Evolutionary conservation across 2,113 vertebrate genomes (phyloP), one percentile per base, ranked within the genome.

Genomic region (Coptodon rendalli): DNA sequence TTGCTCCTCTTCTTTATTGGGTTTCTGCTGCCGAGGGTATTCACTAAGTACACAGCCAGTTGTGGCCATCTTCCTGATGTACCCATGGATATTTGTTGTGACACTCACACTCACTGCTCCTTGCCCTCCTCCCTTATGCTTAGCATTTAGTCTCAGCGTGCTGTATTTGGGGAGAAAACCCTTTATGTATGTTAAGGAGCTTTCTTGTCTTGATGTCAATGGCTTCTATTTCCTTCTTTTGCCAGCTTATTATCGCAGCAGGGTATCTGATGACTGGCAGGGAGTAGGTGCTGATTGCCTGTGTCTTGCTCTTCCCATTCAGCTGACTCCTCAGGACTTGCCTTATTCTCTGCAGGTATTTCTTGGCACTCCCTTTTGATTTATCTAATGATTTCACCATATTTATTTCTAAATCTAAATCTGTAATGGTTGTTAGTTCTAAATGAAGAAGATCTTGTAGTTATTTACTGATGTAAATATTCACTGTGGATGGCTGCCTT

Each of bases 371-470:
- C 34, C 34, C 61, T 66, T 66, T 66, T 38, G 61, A 66, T 66
- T n/a, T 66, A 38, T 2, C 34, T 22, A 66, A 8, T 66, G 61
- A 66, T 66, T 63, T 61, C 57, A 61, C 29, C 0, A 16, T 17
- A 61, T 61, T 34, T 61, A 61, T 61, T 66, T n/a, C 61, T 66
- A 66, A 38, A 66, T 66, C 61, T n/a, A 3, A 7, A 38, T 36
- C 34, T 66, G 61, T 66, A 66, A 38, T 38, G 59, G 59, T 34
- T 61, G 57, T 34, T 61, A 61, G 29, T 36, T 66, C 34, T 66
- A 66, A 66, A 66, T 13, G 61, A 66, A 38, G 61, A 66, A 63
- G 59, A 9, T 36, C 34, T 36, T 36, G 34, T 9, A 36, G 34
- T 34, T 7, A 34, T 34, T 34, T 7, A 9, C 36, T 36, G 9